Base-by-base conservation (phyloP, 2,113 vertebrate genomes). In the Oplegnathus fasciatus region DNA sequence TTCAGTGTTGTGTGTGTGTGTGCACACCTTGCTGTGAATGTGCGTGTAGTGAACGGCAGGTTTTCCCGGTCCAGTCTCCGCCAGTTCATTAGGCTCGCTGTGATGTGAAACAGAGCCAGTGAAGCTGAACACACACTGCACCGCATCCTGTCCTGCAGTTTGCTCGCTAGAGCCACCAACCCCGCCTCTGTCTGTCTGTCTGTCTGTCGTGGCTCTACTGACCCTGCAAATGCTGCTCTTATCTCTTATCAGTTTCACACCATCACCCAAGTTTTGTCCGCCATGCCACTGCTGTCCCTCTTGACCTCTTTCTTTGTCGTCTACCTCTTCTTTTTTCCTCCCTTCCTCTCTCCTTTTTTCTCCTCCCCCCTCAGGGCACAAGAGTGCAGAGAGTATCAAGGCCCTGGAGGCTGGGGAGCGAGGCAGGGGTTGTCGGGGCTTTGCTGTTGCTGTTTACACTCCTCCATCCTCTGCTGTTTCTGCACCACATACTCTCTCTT, bases 41-140 rank as follows among this genome's bases (percentile, higher is more conserved):
- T 68, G 73, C 30, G 7, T 46, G 74, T 7, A 10, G 62, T n/a
- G 60, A 83, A 6, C 71, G 30, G 78, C 86, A 82, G 81, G 73
- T 84, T 88, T 80, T n/a, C 48, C 73, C 20, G 30, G 73, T 64
- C 44, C 78, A 37, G 10, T 65, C 82, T 84, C 66, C 6, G 57
- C 80, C 65, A 62, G 78, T 85, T 87, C 83, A 84, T 86, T 79
- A 84, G 71, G 44, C 85, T 82, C 73, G 15, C 79, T 62, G 75
- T 67, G 82, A 89, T 72, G 58, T 89, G 82, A 91, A 85, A 66
- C 72, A 0, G 79, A 86, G 87, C 87, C 86, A 86, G 84, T 70
- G 75, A 68, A 66, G 84, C 88, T 34, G 66, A 93, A 86, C 79
- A 48, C 78, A 61, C 73, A 32, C 70, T 18, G 86, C 78, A 13